Evolutionary conservation across 2,113 vertebrate genomes (phyloP).

Genomic region (Poeciliopsis prolifica): DNA sequence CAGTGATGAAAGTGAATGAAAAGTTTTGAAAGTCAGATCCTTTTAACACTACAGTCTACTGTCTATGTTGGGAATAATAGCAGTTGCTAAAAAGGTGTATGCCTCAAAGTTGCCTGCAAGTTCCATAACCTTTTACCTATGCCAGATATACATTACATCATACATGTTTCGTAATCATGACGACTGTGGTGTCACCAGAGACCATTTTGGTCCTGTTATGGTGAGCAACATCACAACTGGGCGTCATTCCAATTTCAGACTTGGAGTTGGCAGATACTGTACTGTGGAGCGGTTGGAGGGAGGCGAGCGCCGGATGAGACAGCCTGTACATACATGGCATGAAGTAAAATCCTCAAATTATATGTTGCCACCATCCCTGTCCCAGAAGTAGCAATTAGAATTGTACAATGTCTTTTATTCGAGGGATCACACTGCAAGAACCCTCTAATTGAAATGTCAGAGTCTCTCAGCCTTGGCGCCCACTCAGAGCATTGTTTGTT

Average conservation of each 20-base stretch:
- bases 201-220: background rate
- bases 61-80: background rate
- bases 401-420: constrained; percentile 40
- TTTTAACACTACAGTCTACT: background rate
- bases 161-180: background rate
- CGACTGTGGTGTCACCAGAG: background rate
- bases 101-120: background rate
- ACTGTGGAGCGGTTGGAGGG: constrained; percentile 45
- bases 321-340: constrained; percentile 50
- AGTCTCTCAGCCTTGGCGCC: constrained; percentile 57
- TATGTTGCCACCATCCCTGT: constrained; percentile 65
- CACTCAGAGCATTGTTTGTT: constrained; percentile 34
- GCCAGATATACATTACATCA: background rate
- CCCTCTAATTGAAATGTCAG: constrained; percentile 72
- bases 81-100: background rate
- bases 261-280: constrained; percentile 51
- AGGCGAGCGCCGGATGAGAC: constrained; percentile 58
- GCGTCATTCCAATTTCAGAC: constrained; percentile 37
- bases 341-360: constrained; percentile 69
- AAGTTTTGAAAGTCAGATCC: too few relatives aligned
- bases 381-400: constrained; percentile 64
- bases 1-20: too few relatives aligned
- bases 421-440: constrained; percentile 18
- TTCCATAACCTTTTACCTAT: background rate
- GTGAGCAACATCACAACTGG: constrained; percentile 45